These are phyloP conservation scores for Drosophila recens DNA, from an alignment of 2,888 invertebrate species.

Conservation along the genomic window DNA sequence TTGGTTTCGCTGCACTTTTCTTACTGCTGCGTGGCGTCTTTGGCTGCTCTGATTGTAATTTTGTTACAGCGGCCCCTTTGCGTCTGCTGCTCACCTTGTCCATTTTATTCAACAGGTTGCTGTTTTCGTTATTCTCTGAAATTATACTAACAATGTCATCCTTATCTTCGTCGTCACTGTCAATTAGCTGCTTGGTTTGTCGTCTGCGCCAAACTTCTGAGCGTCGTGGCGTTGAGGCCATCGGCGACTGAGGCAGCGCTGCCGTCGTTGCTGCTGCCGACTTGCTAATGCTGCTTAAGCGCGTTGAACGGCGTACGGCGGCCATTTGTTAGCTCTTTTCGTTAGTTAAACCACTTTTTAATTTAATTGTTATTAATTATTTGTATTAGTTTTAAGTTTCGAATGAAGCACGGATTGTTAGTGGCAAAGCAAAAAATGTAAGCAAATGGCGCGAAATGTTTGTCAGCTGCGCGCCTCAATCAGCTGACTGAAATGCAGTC, in stretches of 20 bases:
- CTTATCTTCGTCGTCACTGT: slow-evolving; percentile 68
- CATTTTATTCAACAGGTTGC: slow-evolving; percentile 76
- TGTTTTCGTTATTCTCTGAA: slow-evolving; percentile 81
- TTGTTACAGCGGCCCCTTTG: slow-evolving; percentile 31
- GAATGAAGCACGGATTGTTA: slow-evolving; percentile 12
- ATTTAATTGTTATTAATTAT: slow-evolving; percentile 14
- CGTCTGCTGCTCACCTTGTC: slow-evolving; percentile 57
- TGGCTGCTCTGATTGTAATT: slow-evolving; percentile 31
- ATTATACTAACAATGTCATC: slow-evolving; percentile 62
- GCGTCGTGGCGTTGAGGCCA: slow-evolving; percentile 56
- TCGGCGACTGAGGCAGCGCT: slow-evolving; percentile 53
- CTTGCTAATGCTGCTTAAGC: slow-evolving; percentile 79
- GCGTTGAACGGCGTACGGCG: slow-evolving; percentile 81
- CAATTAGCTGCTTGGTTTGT: slow-evolving; percentile 46
- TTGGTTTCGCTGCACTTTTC: slow-evolving; percentile 47
- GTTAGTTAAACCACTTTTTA: slow-evolving; percentile 18
- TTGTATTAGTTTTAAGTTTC: not conserved
- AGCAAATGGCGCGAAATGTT: slow-evolving; percentile 64
- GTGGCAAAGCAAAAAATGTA: slow-evolving; percentile 31
- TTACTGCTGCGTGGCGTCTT: slow-evolving; percentile 79
- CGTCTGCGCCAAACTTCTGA: slow-evolving; percentile 76
- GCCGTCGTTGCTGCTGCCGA: slow-evolving; percentile 49
- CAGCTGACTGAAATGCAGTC: slow-evolving; percentile 59
- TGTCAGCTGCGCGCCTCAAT: slow-evolving; percentile 45
- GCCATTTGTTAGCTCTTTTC: slow-evolving; percentile 71